These are phyloP conservation scores for Fragum whitleyi DNA, from an alignment of 2,888 invertebrate genomes.

Conservation along the genomic window DNA sequence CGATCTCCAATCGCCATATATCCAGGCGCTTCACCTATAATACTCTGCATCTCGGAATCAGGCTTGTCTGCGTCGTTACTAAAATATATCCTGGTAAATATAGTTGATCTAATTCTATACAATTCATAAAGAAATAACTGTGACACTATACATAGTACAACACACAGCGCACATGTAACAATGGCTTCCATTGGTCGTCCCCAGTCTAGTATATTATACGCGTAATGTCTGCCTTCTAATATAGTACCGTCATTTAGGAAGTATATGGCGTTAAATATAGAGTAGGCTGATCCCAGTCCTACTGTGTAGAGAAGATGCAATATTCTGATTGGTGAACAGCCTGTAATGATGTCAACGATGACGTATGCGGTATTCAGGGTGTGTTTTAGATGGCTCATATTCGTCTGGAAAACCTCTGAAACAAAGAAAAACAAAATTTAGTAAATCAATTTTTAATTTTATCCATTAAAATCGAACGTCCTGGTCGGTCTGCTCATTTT, in stretches of 20 bases:
- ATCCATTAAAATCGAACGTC: no score
- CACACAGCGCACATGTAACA: constrained; percentile 78
- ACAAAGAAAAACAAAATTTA: no score
- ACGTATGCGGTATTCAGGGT: constrained; percentile 79
- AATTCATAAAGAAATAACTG: constrained; percentile 74
- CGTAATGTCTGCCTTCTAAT: constrained; percentile 77
- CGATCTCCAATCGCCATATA: constrained; percentile 66
- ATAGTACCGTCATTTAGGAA: constrained; percentile 80
- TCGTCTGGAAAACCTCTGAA: constrained; percentile 74
- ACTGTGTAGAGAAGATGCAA: constrained; percentile 81
- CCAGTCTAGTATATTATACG: constrained; percentile 82
- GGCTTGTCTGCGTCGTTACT: constrained; percentile 57
- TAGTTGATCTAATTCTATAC: constrained; percentile 69
- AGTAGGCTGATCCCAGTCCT: constrained; percentile 78
- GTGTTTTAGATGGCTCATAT: constrained; percentile 80
- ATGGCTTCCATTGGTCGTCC: constrained; percentile 78
- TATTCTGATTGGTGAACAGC: constrained; percentile 79
- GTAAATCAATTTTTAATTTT: no score
- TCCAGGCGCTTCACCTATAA: constrained; percentile 59
- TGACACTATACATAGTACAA: constrained; percentile 72
- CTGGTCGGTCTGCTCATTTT: no score
- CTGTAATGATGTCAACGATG: constrained; percentile 76
- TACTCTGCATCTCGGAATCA: constrained; percentile 74
- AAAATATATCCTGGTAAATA: constrained; percentile 70
- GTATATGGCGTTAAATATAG: constrained; percentile 81